A percentile compares a stretch with the other conserved stretches of the same genome.
These are phyloP conservation scores for Drosophila mayri DNA, from an alignment of 1,140 invertebrate species.

Conservation along the genomic window DNA sequence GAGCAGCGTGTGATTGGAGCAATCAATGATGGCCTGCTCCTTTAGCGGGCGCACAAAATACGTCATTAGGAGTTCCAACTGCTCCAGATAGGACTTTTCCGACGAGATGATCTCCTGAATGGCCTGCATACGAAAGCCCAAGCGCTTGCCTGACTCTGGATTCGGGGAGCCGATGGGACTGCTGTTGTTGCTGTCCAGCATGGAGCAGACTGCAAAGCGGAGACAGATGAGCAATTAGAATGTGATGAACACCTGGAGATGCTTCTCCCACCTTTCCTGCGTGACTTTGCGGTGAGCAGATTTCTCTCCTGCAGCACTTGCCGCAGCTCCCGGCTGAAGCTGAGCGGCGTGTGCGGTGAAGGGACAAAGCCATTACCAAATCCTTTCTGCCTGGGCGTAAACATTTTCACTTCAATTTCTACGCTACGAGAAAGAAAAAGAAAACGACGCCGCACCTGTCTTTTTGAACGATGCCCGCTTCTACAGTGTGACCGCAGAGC, in stretches of 20 bases:
- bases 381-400: constrained; percentile 59
- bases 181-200: constrained; percentile 69
- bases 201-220: constrained; percentile 45
- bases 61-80: constrained; percentile 89
- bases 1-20: constrained; percentile 86
- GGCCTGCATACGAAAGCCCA: constrained; percentile 86
- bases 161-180: constrained; percentile 76
- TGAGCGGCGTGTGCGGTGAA: constrained; percentile 84
- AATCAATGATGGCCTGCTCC: constrained; percentile 87
- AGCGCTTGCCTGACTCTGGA: constrained; percentile 85
- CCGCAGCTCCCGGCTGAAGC: constrained; percentile 87
- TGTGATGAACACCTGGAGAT: neutral
- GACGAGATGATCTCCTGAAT: constrained; percentile 90
- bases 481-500: neutral
- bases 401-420: constrained; percentile 55
- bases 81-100: constrained; percentile 89
- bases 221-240: constrained; percentile 1
- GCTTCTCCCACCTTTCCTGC: constrained; percentile 86
- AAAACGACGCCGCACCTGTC: constrained; percentile 72
- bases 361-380: constrained; percentile 17
- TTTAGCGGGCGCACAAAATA: constrained; percentile 89
- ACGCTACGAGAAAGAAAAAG: constrained; percentile 12
- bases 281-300: constrained; percentile 87
- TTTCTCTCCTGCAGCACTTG: constrained; percentile 88
- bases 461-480: constrained; percentile 53